Base-by-base conservation (phyloP, 2,888 invertebrate genomes). In the Drosophila lacicola region DNA sequence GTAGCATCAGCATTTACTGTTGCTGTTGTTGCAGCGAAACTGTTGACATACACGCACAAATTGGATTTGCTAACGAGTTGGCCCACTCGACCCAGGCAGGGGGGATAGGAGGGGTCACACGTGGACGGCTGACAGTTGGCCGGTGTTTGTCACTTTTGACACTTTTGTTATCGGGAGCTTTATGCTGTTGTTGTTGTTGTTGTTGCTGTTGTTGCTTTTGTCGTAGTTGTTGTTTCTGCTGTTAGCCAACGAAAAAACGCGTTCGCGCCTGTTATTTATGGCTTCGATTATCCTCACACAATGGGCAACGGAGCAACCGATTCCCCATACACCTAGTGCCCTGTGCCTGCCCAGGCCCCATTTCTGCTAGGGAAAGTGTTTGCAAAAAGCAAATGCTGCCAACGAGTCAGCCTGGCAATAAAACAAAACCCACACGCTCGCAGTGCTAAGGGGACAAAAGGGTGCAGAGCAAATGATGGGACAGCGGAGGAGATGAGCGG, bases 261-360 rank as follows among this genome's bases (percentile, higher is more conserved):
- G 54, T 78, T 83, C 80, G 87, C 85, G 82, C 85, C 88, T 82
- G 84, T 85, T 85, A 85, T 85, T 85, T 85, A 85, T 85, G 85
- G 85, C 87, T 85, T 85, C 85, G 85, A 85, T 85, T 85, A 85
- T 84, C 85, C 85, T 78, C 85, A 74, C 74, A 80, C 87, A 85
- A 85, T 87, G 68, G 78, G 60, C 62, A 73, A 57, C 73, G 67
- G 66, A 74, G 66, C 63, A 41, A 51, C 37, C 33, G 45, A 36
- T 14, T 42, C 36, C 53, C 47, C 37, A 29, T 29, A 29, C 29
- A 29, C 8, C 29, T 29, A 29, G 29, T 25, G 25, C 25, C 25
- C 25, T 6, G 25, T 25, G 6, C 8, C 29, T 8, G 8, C 2
- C 29, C n/a, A 3, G 19, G 17, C 2, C 44, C 36, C 17, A 34